phyloP scores from a whole-genome alignment of 2,797 vertebrate species.

The Capromys pilorides region DNA sequence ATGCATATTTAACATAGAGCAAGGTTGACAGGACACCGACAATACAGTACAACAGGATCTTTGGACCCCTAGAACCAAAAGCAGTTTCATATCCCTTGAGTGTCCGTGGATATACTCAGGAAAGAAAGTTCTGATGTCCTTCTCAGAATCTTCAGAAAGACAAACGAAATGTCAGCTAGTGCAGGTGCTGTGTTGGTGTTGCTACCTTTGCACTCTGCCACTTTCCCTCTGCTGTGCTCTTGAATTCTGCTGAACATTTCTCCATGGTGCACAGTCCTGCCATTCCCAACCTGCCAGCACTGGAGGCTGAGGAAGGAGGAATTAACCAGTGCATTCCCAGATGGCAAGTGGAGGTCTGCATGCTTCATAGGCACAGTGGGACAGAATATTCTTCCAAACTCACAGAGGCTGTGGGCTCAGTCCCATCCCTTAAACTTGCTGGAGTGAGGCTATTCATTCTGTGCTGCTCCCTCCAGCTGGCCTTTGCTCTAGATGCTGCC shows the following conservation, averaged over 20 bases:
- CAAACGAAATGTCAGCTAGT: slow-evolving; percentile 88
- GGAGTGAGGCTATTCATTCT: not conserved
- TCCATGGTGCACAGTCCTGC: slow-evolving; percentile 94
- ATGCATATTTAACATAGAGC: not conserved
- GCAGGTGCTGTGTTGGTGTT: slow-evolving; percentile 95
- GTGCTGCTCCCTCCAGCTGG: not conserved
- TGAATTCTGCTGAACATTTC: slow-evolving; percentile 98
- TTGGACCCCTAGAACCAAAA: not conserved
- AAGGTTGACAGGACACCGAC: not conserved
- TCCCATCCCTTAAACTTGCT: not conserved
- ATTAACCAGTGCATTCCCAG: not conserved
- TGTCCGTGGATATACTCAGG: slow-evolving; percentile 97
- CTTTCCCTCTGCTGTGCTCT: slow-evolving; percentile 96
- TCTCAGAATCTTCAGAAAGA: slow-evolving; percentile 96
- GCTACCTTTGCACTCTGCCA: slow-evolving; percentile 98
- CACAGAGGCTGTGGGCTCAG: not conserved
- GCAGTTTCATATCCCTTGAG: slow-evolving; percentile 90
- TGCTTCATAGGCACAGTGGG: not conserved
- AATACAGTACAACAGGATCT: not conserved
- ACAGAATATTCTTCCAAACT: not conserved
- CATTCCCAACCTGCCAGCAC: not conserved
- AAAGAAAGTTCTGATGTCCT: slow-evolving; percentile 95
- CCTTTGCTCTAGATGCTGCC: not conserved
- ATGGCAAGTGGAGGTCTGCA: not conserved
- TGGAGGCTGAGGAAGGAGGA: not conserved